Conservation (phyloP, 2,797 vertebrate species). For the Sebastes cheni region DNA sequence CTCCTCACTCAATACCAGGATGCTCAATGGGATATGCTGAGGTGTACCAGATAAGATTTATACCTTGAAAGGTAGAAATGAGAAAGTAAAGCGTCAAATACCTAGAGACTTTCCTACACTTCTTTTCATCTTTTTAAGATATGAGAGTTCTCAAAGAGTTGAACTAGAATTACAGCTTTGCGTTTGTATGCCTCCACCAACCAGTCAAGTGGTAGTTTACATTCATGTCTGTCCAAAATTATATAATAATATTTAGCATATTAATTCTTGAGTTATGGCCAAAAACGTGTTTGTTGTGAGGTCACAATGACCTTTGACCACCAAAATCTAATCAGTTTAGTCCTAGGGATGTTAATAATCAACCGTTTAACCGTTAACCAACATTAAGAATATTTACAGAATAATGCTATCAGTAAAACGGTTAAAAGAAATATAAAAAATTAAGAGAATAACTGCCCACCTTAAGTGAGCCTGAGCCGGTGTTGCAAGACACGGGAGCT, state of each 20-base stretch:
- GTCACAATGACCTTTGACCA: neutral
- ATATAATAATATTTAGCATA: neutral
- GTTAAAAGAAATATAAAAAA: too few species aligned
- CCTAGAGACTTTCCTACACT: neutral
- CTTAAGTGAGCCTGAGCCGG: too few species aligned
- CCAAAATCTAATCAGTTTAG: too few species aligned
- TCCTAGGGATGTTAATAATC: neutral
- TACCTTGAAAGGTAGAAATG: neutral
- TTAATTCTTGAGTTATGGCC: neutral
- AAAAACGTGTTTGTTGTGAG: too few species aligned
- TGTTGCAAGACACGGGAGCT: too few species aligned
- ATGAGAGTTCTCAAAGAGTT: conserved; percentile 24
- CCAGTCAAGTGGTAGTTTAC: neutral
- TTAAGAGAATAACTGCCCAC: too few species aligned
- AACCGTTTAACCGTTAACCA: too few species aligned
- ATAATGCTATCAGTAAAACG: too few species aligned
- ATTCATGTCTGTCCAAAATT: neutral
- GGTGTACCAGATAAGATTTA: neutral
- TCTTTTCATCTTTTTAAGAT: conserved; percentile 22
- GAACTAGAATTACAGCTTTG: neutral
- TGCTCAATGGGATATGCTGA: neutral
- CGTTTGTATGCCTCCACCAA: too few species aligned
- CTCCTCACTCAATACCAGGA: neutral
- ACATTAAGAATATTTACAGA: too few species aligned
- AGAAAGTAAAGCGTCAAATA: conserved; percentile 26